These are phyloP conservation scores for Pelodytes ibericus DNA, from an alignment of 2,797 vertebrate genomes.

Conservation along the genomic window DNA sequence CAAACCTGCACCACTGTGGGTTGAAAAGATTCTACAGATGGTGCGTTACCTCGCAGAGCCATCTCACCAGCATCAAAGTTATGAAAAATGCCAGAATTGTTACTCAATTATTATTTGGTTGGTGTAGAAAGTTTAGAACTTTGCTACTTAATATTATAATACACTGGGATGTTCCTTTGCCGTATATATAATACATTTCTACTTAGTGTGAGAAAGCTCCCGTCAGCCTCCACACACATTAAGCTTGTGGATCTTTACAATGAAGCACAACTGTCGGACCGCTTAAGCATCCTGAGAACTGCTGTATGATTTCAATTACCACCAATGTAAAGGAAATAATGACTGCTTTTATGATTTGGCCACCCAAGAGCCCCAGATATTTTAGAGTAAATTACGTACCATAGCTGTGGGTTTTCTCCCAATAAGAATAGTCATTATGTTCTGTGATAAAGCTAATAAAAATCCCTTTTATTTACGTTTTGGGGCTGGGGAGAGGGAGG, in stretches of 20 bases:
- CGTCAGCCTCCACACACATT: too few relatives aligned
- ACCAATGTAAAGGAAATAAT: constrained; percentile 32
- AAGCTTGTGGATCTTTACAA: constrained; percentile 12
- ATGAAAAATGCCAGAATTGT: too few relatives aligned
- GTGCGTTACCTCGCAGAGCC: too few relatives aligned
- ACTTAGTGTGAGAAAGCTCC: too few relatives aligned
- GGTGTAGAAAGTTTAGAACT: too few relatives aligned
- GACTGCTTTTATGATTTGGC: constrained; percentile 30
- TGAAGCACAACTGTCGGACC: constrained; percentile 7
- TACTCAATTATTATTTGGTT: too few relatives aligned
- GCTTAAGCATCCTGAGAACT: constrained; percentile 23
- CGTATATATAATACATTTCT: too few relatives aligned
- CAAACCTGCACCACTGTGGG: too few relatives aligned
- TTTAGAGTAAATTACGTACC: constrained; percentile 28
- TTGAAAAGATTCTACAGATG: too few relatives aligned
- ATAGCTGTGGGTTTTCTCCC: constrained; percentile 32
- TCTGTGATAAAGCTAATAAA: constrained; percentile 42
- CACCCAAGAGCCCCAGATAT: constrained; percentile 41
- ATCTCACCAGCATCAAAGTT: too few relatives aligned
- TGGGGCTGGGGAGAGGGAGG: background rate
- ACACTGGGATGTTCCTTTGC: too few relatives aligned
- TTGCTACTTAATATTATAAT: too few relatives aligned
- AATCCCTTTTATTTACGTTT: constrained; percentile 38
- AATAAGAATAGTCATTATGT: constrained; percentile 41
- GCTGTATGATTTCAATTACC: constrained; percentile 39